These are phyloP conservation scores for Cavia aperea DNA, from an alignment of 2,113 vertebrate genomes.

Conservation along the genomic window DNA sequence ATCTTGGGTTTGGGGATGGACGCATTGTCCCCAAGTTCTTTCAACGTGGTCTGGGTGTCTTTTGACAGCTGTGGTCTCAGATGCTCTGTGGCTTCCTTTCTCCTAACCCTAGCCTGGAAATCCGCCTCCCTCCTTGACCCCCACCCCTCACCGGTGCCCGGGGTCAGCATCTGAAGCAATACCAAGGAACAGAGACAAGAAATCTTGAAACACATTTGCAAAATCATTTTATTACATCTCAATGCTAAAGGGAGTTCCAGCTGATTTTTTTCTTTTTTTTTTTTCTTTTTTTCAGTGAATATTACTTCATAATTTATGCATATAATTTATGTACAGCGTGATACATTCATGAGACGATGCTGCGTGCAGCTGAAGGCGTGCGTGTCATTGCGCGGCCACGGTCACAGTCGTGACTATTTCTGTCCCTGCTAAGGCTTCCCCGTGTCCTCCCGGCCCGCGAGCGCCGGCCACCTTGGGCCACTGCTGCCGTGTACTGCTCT, in stretches of 20 bases:
- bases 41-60: neutral
- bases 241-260: neutral
- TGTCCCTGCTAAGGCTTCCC: neutral
- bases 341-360: neutral
- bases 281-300: neutral
- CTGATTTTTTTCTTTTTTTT: neutral
- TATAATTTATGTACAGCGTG: neutral
- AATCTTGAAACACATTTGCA: neutral
- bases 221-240: conserved; percentile 54
- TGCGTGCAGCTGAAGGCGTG: neutral
- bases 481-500: neutral
- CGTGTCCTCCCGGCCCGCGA: neutral
- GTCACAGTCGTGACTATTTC: neutral
- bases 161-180: neutral
- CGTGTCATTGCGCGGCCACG: fast-evolving
- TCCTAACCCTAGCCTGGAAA: neutral
- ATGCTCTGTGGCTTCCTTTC: neutral
- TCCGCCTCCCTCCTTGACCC: neutral
- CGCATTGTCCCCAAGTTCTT: neutral
- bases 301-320: neutral
- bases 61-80: neutral
- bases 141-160: neutral
- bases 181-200: neutral
- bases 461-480: neutral
- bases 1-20: neutral